These are phyloP conservation scores for Parnassius glacialis DNA, from an alignment of 2,888 invertebrate genomes.

Conservation along the genomic window DNA sequence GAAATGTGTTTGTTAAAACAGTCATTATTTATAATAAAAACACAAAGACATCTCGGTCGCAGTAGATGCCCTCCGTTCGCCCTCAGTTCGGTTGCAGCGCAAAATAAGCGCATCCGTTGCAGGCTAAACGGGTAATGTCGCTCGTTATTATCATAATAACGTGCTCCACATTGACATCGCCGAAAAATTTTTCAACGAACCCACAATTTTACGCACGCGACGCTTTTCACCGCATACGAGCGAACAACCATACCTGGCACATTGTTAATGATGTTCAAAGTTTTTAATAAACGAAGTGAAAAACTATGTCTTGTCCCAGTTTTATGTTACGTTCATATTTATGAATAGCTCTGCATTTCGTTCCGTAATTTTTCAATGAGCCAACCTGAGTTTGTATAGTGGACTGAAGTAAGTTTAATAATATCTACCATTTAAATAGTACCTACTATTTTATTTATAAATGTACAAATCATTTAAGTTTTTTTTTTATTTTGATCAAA, in stretches of 20 bases:
- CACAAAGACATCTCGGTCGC: slow-evolving; percentile 38
- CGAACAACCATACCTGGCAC: slow-evolving; percentile 16
- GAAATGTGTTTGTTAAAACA: slow-evolving; percentile 7
- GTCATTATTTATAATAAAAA: slow-evolving; percentile 28
- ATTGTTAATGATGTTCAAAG: slow-evolving; percentile 28
- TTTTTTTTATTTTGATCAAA: no score
- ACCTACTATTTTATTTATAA: neutral
- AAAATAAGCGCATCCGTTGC: slow-evolving; percentile 66
- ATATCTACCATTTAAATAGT: no score
- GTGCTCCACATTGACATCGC: slow-evolving; percentile 45
- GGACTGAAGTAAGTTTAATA: slow-evolving; percentile 20
- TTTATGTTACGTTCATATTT: slow-evolving; percentile 24
- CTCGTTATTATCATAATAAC: slow-evolving; percentile 72
- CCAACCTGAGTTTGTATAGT: slow-evolving; percentile 16
- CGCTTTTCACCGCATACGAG: slow-evolving; percentile 28
- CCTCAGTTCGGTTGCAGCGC: slow-evolving; percentile 52
- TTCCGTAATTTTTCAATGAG: slow-evolving; percentile 24
- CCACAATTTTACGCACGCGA: slow-evolving; percentile 50
- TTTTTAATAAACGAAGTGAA: slow-evolving; percentile 28
- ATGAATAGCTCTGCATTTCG: slow-evolving; percentile 23
- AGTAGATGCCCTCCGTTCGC: slow-evolving; percentile 43
- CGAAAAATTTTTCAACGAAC: slow-evolving; percentile 30
- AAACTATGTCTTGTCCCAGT: slow-evolving; percentile 28
- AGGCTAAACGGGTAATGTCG: slow-evolving; percentile 66
- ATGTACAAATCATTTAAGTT: neutral